Evolutionary conservation across 2,797 vertebrate genomes (phyloP), one percentile per base, ranked within the genome.

Genomic region (Onychomys leucogaster): DNA sequence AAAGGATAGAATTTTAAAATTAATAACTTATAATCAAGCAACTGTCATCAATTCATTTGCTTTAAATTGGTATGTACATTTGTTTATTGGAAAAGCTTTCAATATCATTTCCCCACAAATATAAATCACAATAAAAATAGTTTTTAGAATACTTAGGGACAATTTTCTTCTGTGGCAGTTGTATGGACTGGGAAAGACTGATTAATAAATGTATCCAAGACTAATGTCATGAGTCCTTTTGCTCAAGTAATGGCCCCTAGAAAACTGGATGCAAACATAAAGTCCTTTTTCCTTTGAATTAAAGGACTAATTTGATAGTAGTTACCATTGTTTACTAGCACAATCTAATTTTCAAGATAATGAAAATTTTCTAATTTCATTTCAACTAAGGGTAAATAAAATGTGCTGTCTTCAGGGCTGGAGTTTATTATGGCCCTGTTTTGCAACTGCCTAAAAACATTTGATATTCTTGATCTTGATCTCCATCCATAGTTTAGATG

Each of bases 21-120:
- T 57, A 73, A 80, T 80, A 80, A 37, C 49, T 49, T 41, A 81
- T 82, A 95, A 96, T 75, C 52, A 96, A 65, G 87, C 78, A 92
- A 75, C 96, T 86, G 6, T 32, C 67, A 83, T 16, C 86, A 34
- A 89, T 37, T 95, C 2, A 83, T 95, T 77, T 95, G 61, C 59
- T 82, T 86, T 89, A 75, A 92, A 90, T 86, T 52, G 63, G 6
- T 57, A 29, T 95, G 55, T 90, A 63, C 37, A 75, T 84, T 94
- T 96, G 17, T 57, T 89, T 78, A 83, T 27, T 96, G 63, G 78
- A 87, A 82, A 94, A 69, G 12, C 1, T 92, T 90, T 90, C 14
- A 84, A 21, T 90, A 25, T 76, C 6, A 90, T 94, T 90, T 57
- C 41, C 32, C 46, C 34, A 94, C 23, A 86, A 85, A 71, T 76